These are phyloP conservation scores for Machaerirhynchus nigripectus DNA, from an alignment of 2,113 vertebrate genomes.

Conservation along the genomic window DNA sequence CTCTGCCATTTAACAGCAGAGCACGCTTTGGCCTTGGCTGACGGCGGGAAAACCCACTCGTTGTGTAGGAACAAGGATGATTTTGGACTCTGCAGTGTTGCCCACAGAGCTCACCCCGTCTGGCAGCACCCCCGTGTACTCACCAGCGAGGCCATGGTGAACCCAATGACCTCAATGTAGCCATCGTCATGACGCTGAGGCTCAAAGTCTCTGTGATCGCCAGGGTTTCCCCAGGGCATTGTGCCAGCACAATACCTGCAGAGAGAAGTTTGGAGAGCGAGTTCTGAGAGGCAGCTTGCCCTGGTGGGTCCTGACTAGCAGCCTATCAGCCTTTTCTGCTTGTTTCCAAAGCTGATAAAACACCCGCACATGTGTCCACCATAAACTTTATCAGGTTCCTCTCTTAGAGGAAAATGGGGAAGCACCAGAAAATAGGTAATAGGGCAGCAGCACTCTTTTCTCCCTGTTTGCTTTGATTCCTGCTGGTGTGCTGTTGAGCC, in stretches of 20 bases:
- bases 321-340: background rate
- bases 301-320: background rate
- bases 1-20: background rate
- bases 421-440: background rate
- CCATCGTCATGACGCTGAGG: conserved; percentile 84
- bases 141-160: conserved; percentile 85
- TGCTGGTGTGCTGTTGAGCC: background rate
- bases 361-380: background rate
- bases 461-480: background rate
- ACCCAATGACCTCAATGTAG: conserved; percentile 84
- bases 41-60: background rate
- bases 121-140: background rate
- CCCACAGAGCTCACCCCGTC: too few species aligned
- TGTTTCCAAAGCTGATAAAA: background rate
- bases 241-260: conserved; percentile 84
- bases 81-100: rapidly evolving
- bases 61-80: background rate
- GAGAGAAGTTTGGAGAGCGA: background rate
- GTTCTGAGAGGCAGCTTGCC: background rate
- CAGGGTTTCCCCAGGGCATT: conserved; percentile 84
- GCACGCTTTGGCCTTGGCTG: background rate
- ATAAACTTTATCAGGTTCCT: background rate
- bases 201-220: conserved; percentile 82
- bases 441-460: background rate
- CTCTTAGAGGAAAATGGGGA: background rate